phyloP scores from a whole-genome alignment of 2,797 vertebrate genomes.

The Crotalus adamanteus region DNA sequence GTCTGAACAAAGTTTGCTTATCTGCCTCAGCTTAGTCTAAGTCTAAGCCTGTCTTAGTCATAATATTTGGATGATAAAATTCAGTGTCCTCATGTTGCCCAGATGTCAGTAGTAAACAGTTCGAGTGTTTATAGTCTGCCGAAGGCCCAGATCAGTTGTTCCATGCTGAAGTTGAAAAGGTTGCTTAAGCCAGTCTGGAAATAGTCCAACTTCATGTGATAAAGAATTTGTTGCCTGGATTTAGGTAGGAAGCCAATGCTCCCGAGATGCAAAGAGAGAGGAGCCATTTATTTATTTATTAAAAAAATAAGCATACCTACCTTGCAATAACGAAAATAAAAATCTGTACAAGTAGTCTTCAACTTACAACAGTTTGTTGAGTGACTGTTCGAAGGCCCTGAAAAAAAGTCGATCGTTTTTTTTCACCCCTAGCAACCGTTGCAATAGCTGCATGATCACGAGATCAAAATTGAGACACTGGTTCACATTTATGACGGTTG shows the following conservation, averaged over 20 bases:
- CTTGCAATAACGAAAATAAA: not conserved
- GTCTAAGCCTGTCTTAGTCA: not conserved
- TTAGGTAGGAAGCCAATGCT: not conserved
- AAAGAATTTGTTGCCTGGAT: not conserved
- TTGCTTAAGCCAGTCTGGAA: not conserved
- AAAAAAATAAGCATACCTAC: not conserved
- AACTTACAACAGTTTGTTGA: not conserved
- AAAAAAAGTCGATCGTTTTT: not conserved
- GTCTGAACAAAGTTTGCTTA: no score
- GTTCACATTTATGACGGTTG: not conserved
- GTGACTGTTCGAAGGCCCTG: not conserved
- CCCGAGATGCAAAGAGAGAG: not conserved
- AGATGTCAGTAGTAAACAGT: not conserved
- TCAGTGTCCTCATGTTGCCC: not conserved
- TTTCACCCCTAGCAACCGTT: no score
- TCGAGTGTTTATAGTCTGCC: not conserved
- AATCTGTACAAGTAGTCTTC: not conserved
- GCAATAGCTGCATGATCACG: not conserved
- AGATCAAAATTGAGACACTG: not conserved
- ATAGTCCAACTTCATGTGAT: not conserved
- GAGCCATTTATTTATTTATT: not conserved
- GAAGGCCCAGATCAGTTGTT: not conserved
- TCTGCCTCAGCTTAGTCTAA: no score
- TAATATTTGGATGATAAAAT: not conserved
- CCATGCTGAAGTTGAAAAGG: not conserved